Conservation (phyloP, 2,888 invertebrate genomes). For the Xestia c-nigrum region DNA sequence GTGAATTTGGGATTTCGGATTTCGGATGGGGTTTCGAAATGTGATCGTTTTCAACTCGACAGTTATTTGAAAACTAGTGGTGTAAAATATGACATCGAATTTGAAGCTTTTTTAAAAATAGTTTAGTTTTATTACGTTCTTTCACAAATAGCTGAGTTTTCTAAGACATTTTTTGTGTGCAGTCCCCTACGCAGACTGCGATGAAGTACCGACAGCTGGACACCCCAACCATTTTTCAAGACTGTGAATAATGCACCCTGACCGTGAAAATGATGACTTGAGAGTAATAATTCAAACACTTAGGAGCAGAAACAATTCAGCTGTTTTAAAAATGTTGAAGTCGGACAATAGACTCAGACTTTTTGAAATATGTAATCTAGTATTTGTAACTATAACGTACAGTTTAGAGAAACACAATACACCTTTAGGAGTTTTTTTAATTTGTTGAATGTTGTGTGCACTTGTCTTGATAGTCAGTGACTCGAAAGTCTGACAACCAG, state of each 20-base stretch:
- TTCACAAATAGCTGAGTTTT: conserved; percentile 5
- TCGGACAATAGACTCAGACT: neutral
- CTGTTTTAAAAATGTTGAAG: conserved; percentile 17
- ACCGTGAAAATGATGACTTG: conserved; percentile 49
- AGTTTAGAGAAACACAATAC: too few species aligned
- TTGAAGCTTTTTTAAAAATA: neutral
- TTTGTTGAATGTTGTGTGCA: too few species aligned
- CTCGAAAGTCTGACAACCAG: too few species aligned
- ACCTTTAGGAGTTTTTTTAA: too few species aligned
- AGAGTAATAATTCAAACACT: conserved; percentile 51
- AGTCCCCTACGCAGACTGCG: conserved; percentile 18
- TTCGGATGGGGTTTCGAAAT: conserved; percentile 37
- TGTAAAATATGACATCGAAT: neutral
- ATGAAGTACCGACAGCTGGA: conserved; percentile 44
- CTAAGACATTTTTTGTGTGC: neutral
- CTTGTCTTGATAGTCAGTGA: too few species aligned
- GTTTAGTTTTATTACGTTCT: neutral
- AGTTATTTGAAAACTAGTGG: conserved; percentile 9
- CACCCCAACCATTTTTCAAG: conserved; percentile 44
- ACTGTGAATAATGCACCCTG: conserved; percentile 52
- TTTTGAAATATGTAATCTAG: neutral
- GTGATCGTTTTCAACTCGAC: conserved; percentile 7
- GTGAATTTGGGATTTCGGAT: conserved; percentile 8
- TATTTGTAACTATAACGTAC: neutral
- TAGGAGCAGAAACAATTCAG: conserved; percentile 29